Evolutionary conservation across 2,888 invertebrate genomes (phyloP).

Genomic region (Lacanobia oleracea): DNA sequence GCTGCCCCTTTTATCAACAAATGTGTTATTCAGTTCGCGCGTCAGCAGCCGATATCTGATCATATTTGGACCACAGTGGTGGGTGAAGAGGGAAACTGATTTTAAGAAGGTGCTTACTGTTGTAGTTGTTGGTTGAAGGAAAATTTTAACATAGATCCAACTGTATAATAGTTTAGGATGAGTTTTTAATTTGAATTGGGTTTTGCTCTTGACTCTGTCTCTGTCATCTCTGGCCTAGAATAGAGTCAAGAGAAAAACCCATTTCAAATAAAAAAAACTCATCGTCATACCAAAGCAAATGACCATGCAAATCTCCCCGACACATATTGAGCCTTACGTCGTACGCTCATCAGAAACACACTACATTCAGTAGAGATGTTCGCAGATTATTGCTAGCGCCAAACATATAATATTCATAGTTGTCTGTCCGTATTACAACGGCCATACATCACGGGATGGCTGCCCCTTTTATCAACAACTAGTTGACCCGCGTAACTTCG

Average conservation of each 20-base stretch:
- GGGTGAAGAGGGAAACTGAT: not conserved
- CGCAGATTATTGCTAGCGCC: slow-evolving; percentile 82
- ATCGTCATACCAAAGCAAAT: slow-evolving; percentile 13
- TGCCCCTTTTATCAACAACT: slow-evolving; percentile 74
- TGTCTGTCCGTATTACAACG: slow-evolving; percentile 80
- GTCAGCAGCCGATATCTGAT: slow-evolving; percentile 29
- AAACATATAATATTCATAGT: too few species aligned
- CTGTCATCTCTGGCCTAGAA: too few species aligned
- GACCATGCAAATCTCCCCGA: slow-evolving; percentile 15
- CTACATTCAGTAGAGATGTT: slow-evolving; percentile 77
- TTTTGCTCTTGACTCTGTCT: too few species aligned
- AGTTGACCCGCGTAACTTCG: too few species aligned
- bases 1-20: slow-evolving; percentile 75
- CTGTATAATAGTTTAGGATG: too few species aligned
- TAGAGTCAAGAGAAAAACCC: too few species aligned
- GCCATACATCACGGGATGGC: slow-evolving; percentile 80
- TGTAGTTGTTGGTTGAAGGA: too few species aligned
- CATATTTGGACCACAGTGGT: slow-evolving; percentile 24
- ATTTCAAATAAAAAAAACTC: too few species aligned
- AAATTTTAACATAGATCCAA: too few species aligned
- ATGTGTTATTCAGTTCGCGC: slow-evolving; percentile 63
- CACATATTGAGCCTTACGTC: slow-evolving; percentile 22
- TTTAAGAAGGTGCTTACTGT: not conserved
- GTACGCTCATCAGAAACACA: slow-evolving; percentile 67
- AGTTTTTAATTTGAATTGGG: too few species aligned